Base-by-base conservation (phyloP, 2,888 invertebrate genomes). In the Nomada flava region DNA sequence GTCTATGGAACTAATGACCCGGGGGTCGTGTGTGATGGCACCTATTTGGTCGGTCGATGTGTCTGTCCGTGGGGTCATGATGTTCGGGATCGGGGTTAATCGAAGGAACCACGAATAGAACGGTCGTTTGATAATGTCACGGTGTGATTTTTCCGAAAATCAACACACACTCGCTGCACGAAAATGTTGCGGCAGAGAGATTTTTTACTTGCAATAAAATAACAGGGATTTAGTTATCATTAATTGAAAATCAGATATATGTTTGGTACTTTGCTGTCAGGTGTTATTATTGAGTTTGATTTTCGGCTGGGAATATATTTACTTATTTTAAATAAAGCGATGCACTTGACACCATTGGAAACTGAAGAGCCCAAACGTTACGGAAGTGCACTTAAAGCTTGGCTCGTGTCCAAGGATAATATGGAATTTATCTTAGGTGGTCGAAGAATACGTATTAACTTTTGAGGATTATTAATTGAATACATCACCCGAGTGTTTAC, bases 401-500 rank as follows among this genome's bases (percentile, higher is more conserved):
- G 85, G 85, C 82, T n/a, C 50, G 44, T 60, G 52, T 65, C 82
- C 85, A 84, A 75, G 62, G 63, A 85, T 85, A 77, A 85, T 65
- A 81, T 73, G 52, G 78, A 76, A 64, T 72, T 75, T 73, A 73
- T 76, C 84, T 67, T 65, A 52, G 76, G 70, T 60, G 42, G 75
- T 52, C 70, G 60, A 70, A 70, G 60, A 36, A 68, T 76, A 64
- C 78, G 65, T 74, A 59, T 23, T 53, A 57, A 36, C 44, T n/a
- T 67, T 23, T 4, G 11, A 20, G 20, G 13, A 57, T 73, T 69
- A 36, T 74, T 64, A 47, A 60, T 74, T 64, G 23, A 50, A 62
- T 15, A 52, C n/a, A 1, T 5, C 13, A 2, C 13, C 20, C 42
- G 4, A 18, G 60, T 20, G 20, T 29, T n/a, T 29, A 52, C 26